These are phyloP conservation scores for Temnothorax nylanderi DNA, from an alignment of 1,140 invertebrate species.

Conservation along the genomic window DNA sequence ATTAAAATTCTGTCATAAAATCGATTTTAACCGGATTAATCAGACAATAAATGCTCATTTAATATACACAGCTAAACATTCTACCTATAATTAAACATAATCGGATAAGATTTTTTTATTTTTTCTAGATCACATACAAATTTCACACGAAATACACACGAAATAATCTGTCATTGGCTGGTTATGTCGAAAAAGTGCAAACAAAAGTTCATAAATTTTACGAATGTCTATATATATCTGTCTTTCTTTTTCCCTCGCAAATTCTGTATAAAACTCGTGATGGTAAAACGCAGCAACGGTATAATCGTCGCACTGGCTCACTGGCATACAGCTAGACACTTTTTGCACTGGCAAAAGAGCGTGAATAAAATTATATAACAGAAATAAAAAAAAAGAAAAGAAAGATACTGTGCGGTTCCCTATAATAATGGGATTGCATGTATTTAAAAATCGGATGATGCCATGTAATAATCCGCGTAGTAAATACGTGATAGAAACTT, in stretches of 20 bases:
- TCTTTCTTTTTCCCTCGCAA: not conserved
- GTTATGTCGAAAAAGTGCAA: not conserved
- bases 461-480: not conserved
- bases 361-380: slow-evolving; percentile 30
- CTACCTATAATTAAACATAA: not conserved
- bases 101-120: not conserved
- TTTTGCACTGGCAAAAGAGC: slow-evolving; percentile 5
- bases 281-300: slow-evolving; percentile 1
- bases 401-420: not conserved
- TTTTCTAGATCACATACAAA: not conserved
- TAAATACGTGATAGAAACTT: not conserved
- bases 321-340: not conserved
- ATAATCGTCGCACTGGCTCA: slow-evolving; percentile 13
- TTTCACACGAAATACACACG: not conserved
- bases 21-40: not conserved
- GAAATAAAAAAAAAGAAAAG: not conserved
- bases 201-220: slow-evolving; percentile 21
- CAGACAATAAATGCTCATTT: not conserved
- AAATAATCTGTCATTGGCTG: not conserved
- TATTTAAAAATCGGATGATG: slow-evolving; percentile 23
- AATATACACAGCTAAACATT: not conserved
- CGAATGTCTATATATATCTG: not conserved
- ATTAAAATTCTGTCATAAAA: not conserved
- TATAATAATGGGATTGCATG: not conserved
- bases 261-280: slow-evolving; percentile 10